Evolutionary conservation across 2,888 invertebrate species (phyloP).

Genomic region (Erebia ligea): DNA sequence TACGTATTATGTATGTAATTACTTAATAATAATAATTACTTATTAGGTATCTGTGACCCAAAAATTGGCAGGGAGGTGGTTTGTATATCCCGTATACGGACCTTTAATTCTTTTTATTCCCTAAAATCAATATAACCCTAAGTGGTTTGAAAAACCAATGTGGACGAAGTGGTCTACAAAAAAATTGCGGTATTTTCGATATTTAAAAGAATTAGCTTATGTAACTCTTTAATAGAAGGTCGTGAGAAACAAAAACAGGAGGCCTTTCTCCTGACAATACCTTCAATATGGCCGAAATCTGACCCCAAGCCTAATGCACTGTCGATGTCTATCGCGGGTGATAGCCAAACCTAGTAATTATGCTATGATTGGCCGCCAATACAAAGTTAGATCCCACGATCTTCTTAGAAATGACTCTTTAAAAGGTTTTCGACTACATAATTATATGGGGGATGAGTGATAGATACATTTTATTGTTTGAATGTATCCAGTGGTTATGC

Average conservation of each 20-base stretch:
- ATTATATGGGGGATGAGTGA: constrained; percentile 71
- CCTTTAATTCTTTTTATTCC: no score
- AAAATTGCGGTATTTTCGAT: background rate
- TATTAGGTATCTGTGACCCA: no score
- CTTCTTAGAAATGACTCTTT: constrained; percentile 77
- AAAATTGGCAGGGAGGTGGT: no score
- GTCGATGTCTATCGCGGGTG: constrained; percentile 61
- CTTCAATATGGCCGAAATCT: constrained; percentile 40
- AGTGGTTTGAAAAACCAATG: no score
- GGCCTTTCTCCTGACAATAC: constrained; percentile 40
- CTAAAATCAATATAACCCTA: no score
- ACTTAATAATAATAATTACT: no score
- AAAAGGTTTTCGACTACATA: constrained; percentile 83
- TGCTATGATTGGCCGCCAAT: constrained; percentile 67
- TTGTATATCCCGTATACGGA: no score
- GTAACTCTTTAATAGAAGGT: constrained; percentile 24
- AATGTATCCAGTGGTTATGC: constrained; percentile 70
- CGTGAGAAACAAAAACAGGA: constrained; percentile 35
- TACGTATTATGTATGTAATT: no score
- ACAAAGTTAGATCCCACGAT: constrained; percentile 67
- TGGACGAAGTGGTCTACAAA: no score
- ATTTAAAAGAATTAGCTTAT: background rate
- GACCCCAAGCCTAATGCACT: constrained; percentile 74
- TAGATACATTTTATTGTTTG: constrained; percentile 59
- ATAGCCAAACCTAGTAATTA: constrained; percentile 80